Evolutionary conservation across 2,113 vertebrate species (phyloP).

Genomic region (Ageneiosus marmoratus): DNA sequence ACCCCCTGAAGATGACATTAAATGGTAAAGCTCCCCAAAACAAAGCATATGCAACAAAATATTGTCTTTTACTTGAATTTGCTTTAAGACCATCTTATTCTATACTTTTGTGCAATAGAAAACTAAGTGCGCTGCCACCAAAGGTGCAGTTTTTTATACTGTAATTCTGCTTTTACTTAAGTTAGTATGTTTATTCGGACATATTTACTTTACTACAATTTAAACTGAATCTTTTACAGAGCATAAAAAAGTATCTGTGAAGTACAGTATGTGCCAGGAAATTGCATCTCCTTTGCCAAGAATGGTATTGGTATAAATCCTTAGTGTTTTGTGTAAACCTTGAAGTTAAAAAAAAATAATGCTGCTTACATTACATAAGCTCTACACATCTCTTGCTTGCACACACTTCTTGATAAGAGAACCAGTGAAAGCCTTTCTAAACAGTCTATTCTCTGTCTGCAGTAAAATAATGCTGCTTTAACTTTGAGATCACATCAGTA

Average conservation of each 20-base stretch:
- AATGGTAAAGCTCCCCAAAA: not conserved
- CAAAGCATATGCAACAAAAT: not conserved
- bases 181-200: too few relatives aligned
- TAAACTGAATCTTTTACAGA: too few relatives aligned
- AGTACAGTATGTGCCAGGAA: too few relatives aligned
- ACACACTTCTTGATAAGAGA: not conserved
- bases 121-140: not conserved
- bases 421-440: not conserved
- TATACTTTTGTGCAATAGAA: not conserved
- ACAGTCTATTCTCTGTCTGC: not conserved
- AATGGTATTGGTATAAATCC: too few relatives aligned
- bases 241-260: too few relatives aligned
- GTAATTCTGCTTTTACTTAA: too few relatives aligned
- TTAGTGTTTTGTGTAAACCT: too few relatives aligned
- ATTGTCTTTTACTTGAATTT: not conserved
- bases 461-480: constrained; percentile 21
- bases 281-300: too few relatives aligned
- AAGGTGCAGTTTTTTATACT: not conserved
- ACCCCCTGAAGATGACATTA: not conserved
- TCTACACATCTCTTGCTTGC: not conserved
- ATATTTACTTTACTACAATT: too few relatives aligned
- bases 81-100: not conserved
- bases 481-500: constrained; percentile 5
- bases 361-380: constrained; percentile 2
- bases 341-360: not conserved